Conservation (phyloP, 2,888 invertebrate species). For the Sclerodermus sp. region DNA sequence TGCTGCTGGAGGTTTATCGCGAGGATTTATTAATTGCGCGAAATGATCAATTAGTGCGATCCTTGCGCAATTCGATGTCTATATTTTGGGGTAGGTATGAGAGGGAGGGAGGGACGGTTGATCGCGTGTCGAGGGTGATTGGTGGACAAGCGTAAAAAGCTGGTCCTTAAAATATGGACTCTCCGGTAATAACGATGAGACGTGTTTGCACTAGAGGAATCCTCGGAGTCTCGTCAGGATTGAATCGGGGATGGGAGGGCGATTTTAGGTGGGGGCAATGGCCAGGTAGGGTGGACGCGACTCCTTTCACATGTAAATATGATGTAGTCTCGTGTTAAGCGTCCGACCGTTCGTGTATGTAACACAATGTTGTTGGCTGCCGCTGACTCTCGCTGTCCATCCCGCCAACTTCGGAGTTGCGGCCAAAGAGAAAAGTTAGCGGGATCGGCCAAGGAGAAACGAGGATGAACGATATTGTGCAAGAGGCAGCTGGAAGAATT, state of each 20-base stretch:
- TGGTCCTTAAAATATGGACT: constrained; percentile 38
- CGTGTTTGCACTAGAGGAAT: constrained; percentile 52
- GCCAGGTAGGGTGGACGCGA: constrained; percentile 34
- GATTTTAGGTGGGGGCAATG: constrained; percentile 14
- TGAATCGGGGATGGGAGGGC: constrained; percentile 19
- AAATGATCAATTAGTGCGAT: not conserved
- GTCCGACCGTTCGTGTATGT: constrained; percentile 48
- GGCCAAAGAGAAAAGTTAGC: too few species aligned
- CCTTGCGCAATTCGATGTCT: not conserved
- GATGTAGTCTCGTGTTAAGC: constrained; percentile 55
- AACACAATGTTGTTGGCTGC: constrained; percentile 50
- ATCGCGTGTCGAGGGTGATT: not conserved
- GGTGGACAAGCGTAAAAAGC: not conserved
- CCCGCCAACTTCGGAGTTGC: constrained; percentile 18
- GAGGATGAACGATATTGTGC: not conserved
- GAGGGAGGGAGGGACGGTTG: not conserved
- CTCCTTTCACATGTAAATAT: constrained; percentile 58
- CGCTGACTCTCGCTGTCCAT: constrained; percentile 29
- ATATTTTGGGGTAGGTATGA: too few species aligned
- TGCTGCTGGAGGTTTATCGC: not conserved
- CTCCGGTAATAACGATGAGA: constrained; percentile 54
- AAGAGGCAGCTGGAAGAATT: not conserved
- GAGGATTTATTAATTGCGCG: not conserved
- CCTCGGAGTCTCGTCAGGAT: constrained; percentile 32
- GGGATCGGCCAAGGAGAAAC: too few species aligned